Conservation (phyloP, 2,113 vertebrate species). For the Syrrhaptes paradoxus region DNA sequence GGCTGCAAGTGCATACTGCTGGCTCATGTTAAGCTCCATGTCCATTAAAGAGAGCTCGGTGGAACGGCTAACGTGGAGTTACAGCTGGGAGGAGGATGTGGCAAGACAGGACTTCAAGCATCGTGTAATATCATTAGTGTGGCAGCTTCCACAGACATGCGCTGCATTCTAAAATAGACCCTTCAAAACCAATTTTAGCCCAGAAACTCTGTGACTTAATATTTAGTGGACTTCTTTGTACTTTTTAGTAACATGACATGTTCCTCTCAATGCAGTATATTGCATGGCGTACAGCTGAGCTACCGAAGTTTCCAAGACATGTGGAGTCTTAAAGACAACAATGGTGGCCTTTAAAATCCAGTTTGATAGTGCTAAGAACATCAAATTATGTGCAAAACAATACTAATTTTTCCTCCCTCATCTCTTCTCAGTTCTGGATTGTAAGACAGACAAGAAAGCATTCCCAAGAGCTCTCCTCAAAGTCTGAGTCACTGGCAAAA, state of each 20-base stretch:
- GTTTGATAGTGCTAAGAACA: not conserved
- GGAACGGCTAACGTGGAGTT: not conserved
- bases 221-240: not conserved
- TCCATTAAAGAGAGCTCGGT: not conserved
- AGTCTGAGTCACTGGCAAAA: not conserved
- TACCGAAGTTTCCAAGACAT: not conserved
- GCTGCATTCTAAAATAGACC: not conserved
- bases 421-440: not conserved
- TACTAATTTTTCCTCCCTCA: not conserved
- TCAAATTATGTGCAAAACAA: not conserved
- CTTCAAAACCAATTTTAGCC: not conserved
- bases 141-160: not conserved
- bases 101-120: not conserved
- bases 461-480: slow-evolving; percentile 1
- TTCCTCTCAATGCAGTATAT: not conserved
- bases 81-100: not conserved
- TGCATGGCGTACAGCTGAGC: not conserved
- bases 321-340: not conserved
- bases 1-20: no score
- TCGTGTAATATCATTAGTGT: not conserved
- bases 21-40: no score
- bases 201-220: not conserved
- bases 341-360: not conserved
- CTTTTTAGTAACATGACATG: no score
- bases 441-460: not conserved